These are phyloP conservation scores for Zele albiditarsus DNA, from an alignment of 2,888 invertebrate genomes.

Conservation along the genomic window DNA sequence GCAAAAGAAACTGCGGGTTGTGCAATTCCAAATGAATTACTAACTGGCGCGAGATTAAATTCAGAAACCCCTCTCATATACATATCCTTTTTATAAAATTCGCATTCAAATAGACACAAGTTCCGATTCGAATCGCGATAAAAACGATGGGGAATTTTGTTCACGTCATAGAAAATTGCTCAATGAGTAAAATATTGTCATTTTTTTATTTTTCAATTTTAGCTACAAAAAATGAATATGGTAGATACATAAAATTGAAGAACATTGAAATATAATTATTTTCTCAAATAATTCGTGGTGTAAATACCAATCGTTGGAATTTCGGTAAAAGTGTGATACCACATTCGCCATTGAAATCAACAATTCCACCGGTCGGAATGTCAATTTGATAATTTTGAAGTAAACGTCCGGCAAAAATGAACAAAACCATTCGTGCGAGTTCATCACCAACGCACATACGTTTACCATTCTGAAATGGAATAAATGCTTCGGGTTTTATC, in stretches of 20 bases:
- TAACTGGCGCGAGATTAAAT: constrained; percentile 13
- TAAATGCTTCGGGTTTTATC: constrained; percentile 80
- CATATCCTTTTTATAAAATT: constrained; percentile 2
- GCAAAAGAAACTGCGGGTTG: constrained; percentile 25
- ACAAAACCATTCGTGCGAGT: constrained; percentile 82
- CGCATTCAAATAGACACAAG: background rate
- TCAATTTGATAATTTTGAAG: constrained; percentile 76
- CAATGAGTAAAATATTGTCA: background rate
- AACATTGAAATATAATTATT: background rate
- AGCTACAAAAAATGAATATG: background rate
- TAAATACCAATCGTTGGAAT: constrained; percentile 74
- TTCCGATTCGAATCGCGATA: background rate
- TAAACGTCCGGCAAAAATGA: constrained; percentile 79
- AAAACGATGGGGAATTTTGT: background rate
- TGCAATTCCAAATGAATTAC: constrained; percentile 25
- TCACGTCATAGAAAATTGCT: background rate
- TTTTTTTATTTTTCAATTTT: background rate
- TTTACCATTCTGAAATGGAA: constrained; percentile 90
- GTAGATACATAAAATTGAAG: too few relatives aligned
- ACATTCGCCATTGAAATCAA: constrained; percentile 81
- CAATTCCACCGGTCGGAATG: constrained; percentile 67
- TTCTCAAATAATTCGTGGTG: constrained; percentile 48
- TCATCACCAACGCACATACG: constrained; percentile 91
- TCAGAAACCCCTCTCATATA: constrained; percentile 12
- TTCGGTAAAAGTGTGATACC: constrained; percentile 85